Evolutionary conservation across 2,113 vertebrate genomes (phyloP).

Genomic region (Centropristis striata): DNA sequence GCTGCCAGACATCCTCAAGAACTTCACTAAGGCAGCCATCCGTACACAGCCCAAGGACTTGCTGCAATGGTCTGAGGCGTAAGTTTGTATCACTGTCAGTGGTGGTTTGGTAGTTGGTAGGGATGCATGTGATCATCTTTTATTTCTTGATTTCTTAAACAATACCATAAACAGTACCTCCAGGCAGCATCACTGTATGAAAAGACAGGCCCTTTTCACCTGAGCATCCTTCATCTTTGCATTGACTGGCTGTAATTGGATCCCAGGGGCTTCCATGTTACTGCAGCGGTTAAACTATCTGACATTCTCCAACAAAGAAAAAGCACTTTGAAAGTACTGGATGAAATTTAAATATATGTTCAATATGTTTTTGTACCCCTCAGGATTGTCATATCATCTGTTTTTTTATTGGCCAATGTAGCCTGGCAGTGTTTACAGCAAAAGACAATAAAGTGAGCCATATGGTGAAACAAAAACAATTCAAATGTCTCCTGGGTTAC

Average conservation of each 20-base stretch:
- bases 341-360: conserved; percentile 30
- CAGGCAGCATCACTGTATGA: conserved; percentile 9
- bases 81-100: conserved; percentile 73
- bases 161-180: conserved; percentile 26
- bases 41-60: conserved; percentile 92
- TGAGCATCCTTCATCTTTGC: conserved; percentile 31
- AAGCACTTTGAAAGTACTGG: conserved; percentile 22
- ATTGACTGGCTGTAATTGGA: conserved; percentile 63
- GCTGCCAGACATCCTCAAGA: conserved; percentile 92
- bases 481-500: conserved; percentile 37
- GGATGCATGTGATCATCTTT: conserved; percentile 12
- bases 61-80: conserved; percentile 92
- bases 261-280: conserved; percentile 48
- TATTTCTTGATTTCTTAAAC: conserved; percentile 21
- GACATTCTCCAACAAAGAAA: conserved; percentile 28
- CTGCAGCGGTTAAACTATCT: conserved; percentile 34
- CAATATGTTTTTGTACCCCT: not conserved
- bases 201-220: conserved; percentile 36
- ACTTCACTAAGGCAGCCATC: conserved; percentile 95
- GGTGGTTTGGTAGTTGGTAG: not conserved
- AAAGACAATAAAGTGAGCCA: conserved; percentile 37
- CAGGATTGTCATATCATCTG: conserved; percentile 17
- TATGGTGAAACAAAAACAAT: conserved; percentile 29
- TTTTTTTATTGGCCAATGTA: conserved; percentile 19
- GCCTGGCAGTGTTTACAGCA: conserved; percentile 40